Evolutionary conservation across 37 sponge, comb jelly and placozoan species (phyloP), one percentile per base, ranked within the genome.

Genomic region (Eunapius fragilis): DNA sequence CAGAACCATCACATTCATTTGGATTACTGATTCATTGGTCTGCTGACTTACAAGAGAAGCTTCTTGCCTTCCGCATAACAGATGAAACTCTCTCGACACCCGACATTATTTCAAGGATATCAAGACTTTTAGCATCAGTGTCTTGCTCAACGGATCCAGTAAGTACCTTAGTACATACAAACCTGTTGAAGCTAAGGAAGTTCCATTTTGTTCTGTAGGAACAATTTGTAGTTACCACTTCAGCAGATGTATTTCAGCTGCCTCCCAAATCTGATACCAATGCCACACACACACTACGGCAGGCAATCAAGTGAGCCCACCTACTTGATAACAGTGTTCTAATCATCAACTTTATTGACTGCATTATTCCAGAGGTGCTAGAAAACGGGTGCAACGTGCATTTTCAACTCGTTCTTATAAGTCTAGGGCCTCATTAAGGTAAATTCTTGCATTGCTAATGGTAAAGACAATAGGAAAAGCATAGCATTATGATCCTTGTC

Each of bases 1-100:
- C 70, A 89, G 91, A 86, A 7, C 33, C 75, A 58, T 74, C 49
- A 30, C 32, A 77, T 23, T 71, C 45, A 26, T 94, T 96, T 88
- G 96, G 95, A 25, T 68, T 96, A 25, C 82, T 96, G 78, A 79
- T 88, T 6, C 85, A 78, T 25, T 96, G 84, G 77, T 84, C 92
- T 10, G 81, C 83, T 19, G 96, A 96, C 37, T 84, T 84, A 1
- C 78, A 85, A 69, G 96, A 96, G 84, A 93, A 88, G 75, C 81
- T 96, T 13, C 80, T 91, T 31, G 84, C 88, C 14, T 96, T 96
- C 68, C 49, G 83, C 19, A 73, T 88, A 22, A 19, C 74, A 4
- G 74, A 79, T 28, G 78, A 76, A 28, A 79, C 70, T 68, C n/a
- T 33, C 26, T 41, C 45, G 9, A 72, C 81, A 26, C 36, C 31